Conservation (phyloP, 2,113 vertebrate species). For the Rissa tridactyla region DNA sequence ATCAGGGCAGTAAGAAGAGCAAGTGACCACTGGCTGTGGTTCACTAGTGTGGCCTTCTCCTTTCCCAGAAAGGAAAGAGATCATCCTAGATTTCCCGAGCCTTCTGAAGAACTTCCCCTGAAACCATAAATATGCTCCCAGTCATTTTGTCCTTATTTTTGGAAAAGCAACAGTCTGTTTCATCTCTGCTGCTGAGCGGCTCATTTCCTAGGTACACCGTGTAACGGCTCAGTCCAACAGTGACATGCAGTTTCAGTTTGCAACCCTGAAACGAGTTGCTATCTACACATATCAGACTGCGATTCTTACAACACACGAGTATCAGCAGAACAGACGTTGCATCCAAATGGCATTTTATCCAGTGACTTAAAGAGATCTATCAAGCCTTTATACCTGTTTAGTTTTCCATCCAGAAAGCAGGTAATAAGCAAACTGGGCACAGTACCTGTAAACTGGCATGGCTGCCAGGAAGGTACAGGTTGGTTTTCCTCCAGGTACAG, state of each 20-base stretch:
- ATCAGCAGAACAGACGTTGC: not conserved
- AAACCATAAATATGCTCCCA: not conserved
- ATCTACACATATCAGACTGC: not conserved
- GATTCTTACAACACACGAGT: accelerated
- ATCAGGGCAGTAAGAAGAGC: not conserved
- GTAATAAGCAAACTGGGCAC: not conserved
- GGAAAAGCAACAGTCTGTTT: not conserved
- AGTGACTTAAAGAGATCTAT: not conserved
- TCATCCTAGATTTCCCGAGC: not conserved
- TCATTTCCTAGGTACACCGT: not conserved
- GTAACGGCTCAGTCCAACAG: not conserved
- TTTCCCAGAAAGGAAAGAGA: not conserved
- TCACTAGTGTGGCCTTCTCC: not conserved
- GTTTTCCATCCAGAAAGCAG: not conserved
- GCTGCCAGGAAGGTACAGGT: not conserved
- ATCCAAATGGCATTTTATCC: not conserved
- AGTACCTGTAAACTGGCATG: not conserved
- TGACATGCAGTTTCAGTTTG: not conserved
- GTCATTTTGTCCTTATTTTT: not conserved
- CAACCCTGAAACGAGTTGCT: not conserved
- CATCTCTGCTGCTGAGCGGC: not conserved
- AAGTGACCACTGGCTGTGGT: not conserved
- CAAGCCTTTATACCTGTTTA: not conserved
- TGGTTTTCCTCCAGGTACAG: not conserved
- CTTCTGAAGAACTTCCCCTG: not conserved